These are phyloP conservation scores for Latrodectus elegans DNA, from an alignment of 2,888 invertebrate genomes.

Conservation along the genomic window DNA sequence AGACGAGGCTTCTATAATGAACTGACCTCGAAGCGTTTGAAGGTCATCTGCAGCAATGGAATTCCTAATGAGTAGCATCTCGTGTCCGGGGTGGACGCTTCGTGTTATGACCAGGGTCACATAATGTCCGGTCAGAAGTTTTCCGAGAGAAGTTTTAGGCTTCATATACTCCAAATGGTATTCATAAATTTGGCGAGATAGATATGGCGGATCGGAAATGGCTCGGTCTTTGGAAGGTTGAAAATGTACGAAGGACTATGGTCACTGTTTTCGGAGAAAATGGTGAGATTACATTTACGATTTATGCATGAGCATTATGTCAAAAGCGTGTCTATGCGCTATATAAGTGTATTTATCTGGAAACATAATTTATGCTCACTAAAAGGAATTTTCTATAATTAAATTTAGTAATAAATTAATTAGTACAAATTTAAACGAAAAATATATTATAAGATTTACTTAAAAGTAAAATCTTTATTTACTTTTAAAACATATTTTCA, in stretches of 20 bases:
- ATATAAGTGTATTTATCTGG: no score
- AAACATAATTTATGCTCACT: no score
- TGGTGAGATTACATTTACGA: no score
- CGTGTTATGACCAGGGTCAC: neutral
- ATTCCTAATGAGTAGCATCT: slow-evolving; percentile 23
- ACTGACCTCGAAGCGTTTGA: slow-evolving; percentile 16
- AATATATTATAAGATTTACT: no score
- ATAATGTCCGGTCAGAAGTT: slow-evolving; percentile 7
- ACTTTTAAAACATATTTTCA: no score
- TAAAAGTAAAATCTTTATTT: no score
- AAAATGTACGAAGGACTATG: neutral
- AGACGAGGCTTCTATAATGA: slow-evolving; percentile 16
- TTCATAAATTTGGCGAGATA: slow-evolving; percentile 32
- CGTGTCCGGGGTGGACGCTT: neutral
- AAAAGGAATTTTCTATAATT: no score
- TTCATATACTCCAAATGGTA: slow-evolving; percentile 16
- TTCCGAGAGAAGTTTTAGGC: slow-evolving; percentile 8
- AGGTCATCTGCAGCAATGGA: slow-evolving; percentile 21
- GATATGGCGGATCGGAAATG: neutral
- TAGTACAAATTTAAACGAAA: no score
- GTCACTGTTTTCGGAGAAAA: neutral
- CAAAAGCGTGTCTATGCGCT: no score
- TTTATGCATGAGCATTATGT: no score
- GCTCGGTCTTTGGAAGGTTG: neutral
- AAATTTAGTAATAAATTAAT: no score